A percentile compares a stretch with the other conserved stretches of the same genome.
phyloP scores from a whole-genome alignment of 1,140 invertebrate genomes.

The Brachionus asplanchnoidis region DNA sequence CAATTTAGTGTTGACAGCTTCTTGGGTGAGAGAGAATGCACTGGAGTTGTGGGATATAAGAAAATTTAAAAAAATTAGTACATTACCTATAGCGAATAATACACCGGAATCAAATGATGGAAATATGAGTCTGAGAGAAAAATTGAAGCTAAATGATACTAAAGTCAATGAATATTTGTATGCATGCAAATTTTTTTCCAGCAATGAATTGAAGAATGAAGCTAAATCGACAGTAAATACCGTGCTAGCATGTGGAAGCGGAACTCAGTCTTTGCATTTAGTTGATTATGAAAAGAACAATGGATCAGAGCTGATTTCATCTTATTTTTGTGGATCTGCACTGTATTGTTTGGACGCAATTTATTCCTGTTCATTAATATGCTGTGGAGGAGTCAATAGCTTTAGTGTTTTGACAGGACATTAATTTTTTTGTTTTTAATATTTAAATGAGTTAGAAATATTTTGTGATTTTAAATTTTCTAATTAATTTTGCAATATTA shows the following conservation, averaged over 20 bases:
- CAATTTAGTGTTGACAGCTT: conserved; percentile 28
- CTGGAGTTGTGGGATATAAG: conserved; percentile 27
- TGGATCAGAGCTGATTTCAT: neutral
- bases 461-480: too few species aligned
- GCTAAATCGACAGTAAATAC: neutral
- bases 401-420: neutral
- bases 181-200: conserved; percentile 40
- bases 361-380: conserved; percentile 27
- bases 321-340: neutral
- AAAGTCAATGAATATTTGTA: conserved; percentile 36
- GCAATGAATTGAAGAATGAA: neutral
- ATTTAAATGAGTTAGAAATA: neutral
- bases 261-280: conserved; percentile 38
- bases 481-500: neutral
- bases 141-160: neutral
- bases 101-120: neutral
- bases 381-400: conserved; percentile 21
- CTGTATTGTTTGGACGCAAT: conserved; percentile 33
- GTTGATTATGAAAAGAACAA: conserved; percentile 12
- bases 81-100: neutral
- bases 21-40: conserved; percentile 17
- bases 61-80: conserved; percentile 25
- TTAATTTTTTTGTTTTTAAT: neutral
- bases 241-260: conserved; percentile 33
- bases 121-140: neutral